Evolutionary conservation across 2,113 vertebrate species (phyloP), one percentile per base, ranked within the genome.

Genomic region (Pedionomus torquatus): DNA sequence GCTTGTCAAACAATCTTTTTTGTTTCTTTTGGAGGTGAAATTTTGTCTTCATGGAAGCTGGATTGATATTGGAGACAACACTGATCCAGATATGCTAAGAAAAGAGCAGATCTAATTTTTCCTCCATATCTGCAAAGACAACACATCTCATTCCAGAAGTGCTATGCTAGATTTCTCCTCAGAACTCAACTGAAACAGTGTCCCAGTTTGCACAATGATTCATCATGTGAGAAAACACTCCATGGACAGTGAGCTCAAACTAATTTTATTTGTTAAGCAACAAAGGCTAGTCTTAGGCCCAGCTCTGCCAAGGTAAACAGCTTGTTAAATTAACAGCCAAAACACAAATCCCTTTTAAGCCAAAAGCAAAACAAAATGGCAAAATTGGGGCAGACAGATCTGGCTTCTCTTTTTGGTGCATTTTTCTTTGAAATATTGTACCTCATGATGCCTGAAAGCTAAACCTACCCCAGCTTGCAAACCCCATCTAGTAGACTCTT

Each of bases 261-360:
- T 79, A 5, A 72, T 84, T 89, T 65, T 66, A 60, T 81, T 49
- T 87, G 61, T 80, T 91, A 91, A 81, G n/a, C 68, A 90, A 82
- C 86, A 81, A 90, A 93, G 51, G 37, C 58, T 88, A 68, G 44
- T 90, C 79, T 66, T 51, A 31, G 35, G 75, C 49, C 60, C 58
- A 74, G 44, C 75, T 79, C 90, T 97, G 95, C 94, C 95, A 96
- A 91, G 66, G 90, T 94, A 94, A 96, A 90, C 93, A 96, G 96
- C 87, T 92, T 94, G 90, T 46, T 93, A 37, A 13, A 35, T 79
- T 91, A 84, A 92, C 84, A 87, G 96, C 86, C 92, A 94, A 91
- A 92, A 89, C 13, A 41, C 49, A 75, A 75, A 87, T 58, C 49
- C 41, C 17, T 71, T 78, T 78, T 69, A 82, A 87, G 89, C 44